Percentiles rank a stretch among this genome's conserved stretches.
phyloP scores from a whole-genome alignment of 2,888 invertebrate genomes.

The Acleris cristana region DNA sequence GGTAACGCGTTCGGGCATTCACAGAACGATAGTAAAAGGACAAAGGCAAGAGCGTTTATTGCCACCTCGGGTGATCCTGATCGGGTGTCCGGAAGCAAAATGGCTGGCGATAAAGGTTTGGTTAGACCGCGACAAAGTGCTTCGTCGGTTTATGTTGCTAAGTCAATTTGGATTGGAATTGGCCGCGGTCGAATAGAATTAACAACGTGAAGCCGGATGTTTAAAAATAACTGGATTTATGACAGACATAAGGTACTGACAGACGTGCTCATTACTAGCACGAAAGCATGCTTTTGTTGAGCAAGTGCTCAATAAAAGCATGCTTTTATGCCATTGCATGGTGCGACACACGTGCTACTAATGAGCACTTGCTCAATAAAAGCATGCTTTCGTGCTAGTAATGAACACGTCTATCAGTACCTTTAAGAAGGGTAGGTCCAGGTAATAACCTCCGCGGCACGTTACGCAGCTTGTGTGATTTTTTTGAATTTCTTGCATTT shows the following conservation, averaged over 20 bases:
- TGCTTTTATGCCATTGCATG: too few relatives aligned
- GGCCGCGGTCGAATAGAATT: neutral
- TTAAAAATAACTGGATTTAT: slow-evolving; percentile 24
- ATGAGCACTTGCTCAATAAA: too few relatives aligned
- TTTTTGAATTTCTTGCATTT: slow-evolving; percentile 12
- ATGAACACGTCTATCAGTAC: too few relatives aligned
- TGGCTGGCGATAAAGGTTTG: neutral
- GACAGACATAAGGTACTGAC: slow-evolving; percentile 10
- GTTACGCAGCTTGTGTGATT: slow-evolving; percentile 22
- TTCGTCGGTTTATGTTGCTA: neutral
- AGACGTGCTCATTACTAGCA: too few relatives aligned
- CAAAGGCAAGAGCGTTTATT: slow-evolving; percentile 10
- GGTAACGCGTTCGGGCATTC: slow-evolving; percentile 1
- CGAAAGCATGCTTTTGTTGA: too few relatives aligned
- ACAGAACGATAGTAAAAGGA: slow-evolving; percentile 6
- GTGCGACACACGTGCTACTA: too few relatives aligned
- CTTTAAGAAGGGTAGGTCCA: too few relatives aligned
- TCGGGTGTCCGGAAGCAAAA: slow-evolving; percentile 12
- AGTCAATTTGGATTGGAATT: neutral
- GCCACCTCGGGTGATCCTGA: slow-evolving; percentile 4
- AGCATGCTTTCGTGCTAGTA: too few relatives aligned
- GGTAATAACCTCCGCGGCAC: slow-evolving; percentile 16
- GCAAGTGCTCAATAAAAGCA: too few relatives aligned
- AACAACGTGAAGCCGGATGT: slow-evolving; percentile 23
- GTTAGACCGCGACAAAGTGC: neutral